Evolutionary conservation across 2,797 vertebrate genomes (phyloP).

Genomic region (Denticeps clupeoides): DNA sequence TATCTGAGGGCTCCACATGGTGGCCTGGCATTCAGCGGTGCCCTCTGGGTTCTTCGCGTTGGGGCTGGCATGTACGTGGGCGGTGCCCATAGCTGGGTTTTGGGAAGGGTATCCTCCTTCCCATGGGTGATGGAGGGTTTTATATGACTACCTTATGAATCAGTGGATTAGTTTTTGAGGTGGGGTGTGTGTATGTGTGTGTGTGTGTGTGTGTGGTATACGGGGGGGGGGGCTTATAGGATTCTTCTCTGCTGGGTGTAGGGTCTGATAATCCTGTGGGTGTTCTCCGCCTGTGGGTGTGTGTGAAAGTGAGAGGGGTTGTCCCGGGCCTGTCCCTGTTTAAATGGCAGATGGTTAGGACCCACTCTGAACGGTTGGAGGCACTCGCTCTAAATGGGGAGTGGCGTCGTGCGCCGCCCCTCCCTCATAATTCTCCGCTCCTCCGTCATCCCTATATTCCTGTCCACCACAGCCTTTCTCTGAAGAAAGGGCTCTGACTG

Average conservation of each 20-base stretch:
- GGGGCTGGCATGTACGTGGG: conserved; percentile 33
- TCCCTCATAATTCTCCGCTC: not conserved
- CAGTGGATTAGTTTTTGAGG: not conserved
- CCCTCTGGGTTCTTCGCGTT: conserved; percentile 41
- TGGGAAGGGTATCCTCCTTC: conserved; percentile 11
- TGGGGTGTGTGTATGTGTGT: conserved; percentile 1
- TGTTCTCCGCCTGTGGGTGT: not conserved
- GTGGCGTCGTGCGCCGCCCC: not conserved
- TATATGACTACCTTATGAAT: too few relatives aligned
- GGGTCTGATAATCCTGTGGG: not conserved
- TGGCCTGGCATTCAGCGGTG: conserved; percentile 59
- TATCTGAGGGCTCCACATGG: conserved; percentile 62
- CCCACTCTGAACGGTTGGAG: conserved; percentile 14
- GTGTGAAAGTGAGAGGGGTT: not conserved
- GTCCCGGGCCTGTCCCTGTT: conserved; percentile 12
- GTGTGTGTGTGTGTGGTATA: conserved; percentile 1
- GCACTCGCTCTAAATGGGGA: not conserved
- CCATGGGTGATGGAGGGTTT: not conserved
- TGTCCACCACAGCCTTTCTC: not conserved
- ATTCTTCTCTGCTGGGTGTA: conserved; percentile 26
- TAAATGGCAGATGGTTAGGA: conserved; percentile 15
- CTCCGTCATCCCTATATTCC: not conserved
- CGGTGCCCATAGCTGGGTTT: conserved; percentile 38
- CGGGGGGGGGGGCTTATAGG: conserved; percentile 26
- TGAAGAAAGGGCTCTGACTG: too few relatives aligned